Base-by-base conservation (phyloP, 2,113 vertebrate species). In the Odocoileus hemionus region DNA sequence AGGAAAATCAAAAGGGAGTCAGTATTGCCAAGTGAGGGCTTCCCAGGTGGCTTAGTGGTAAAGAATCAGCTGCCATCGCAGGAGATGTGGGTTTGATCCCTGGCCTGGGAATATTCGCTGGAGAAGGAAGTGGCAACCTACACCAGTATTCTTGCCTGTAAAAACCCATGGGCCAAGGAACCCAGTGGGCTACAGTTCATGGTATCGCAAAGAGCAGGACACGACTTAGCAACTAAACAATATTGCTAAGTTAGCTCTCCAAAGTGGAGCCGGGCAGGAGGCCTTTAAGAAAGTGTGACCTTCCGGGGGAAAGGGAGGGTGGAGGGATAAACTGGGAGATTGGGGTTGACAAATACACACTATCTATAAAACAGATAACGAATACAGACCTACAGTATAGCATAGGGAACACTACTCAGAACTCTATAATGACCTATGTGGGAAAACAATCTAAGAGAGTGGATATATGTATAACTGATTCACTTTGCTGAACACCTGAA, bases 61-160 rank as follows among this genome's bases (percentile, higher is more conserved):
- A 43, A 43, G 6, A 43, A 26, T 43, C 23, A 7, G 23, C 6
- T 43, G 70, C 23, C 6, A 2, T 43, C 0, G 0, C 12, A 76
- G 70, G 70, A 43, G 39, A 76, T 26, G 23, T 26, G 39, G 39
- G 39, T 76, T 76, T 43, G 23, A 76, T 76, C 39, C 70, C 70
- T 43, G 39, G 70, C 39, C 39, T 76, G 39, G 25, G 23, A 26
- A 43, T 43, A 43, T 76, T 76, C 39, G 12, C 23, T 76, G 39
- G 39, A 76, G 6, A 76, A 26, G 39, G 12, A 26, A 76, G 7
- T 26, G 70, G 70, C 39, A 43, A 76, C 6, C 39, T 39, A 76
- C 39, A 26, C 6, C 23, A 26, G 36, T 76, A 76, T 43, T 43
- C 70, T 76, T 76, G 70, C 39, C 36, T 43, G 70, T 39, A 76